A percentile compares a stretch with the other conserved stretches of the same genome.
These are phyloP conservation scores for Falco columbarius DNA, from an alignment of 2,797 vertebrate species.

Conservation along the genomic window DNA sequence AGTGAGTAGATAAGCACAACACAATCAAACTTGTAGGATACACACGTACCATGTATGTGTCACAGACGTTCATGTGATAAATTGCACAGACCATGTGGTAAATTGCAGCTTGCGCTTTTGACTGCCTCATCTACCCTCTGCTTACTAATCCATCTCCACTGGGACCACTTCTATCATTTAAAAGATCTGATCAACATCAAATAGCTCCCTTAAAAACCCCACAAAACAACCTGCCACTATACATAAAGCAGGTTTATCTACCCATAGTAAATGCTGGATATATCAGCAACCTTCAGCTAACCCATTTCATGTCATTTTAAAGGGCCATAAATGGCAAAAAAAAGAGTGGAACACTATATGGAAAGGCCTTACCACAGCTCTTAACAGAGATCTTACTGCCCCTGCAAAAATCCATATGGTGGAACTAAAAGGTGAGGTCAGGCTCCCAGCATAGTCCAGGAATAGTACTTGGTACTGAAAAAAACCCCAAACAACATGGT, in stretches of 20 bases:
- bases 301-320: neutral
- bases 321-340: slow-evolving; percentile 3
- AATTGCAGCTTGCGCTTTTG: slow-evolving; percentile 53
- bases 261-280: slow-evolving; percentile 2
- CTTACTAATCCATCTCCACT: slow-evolving; percentile 56
- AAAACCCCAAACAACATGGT: too few species aligned
- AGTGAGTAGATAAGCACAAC: neutral
- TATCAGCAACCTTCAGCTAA: slow-evolving; percentile 25
- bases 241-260: slow-evolving; percentile 32
- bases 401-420: neutral
- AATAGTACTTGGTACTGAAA: neutral
- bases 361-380: neutral
- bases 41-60: neutral
- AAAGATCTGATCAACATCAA: slow-evolving; percentile 59
- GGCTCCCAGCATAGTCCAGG: neutral
- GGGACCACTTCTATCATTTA: slow-evolving; percentile 53
- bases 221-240: slow-evolving; percentile 14
- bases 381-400: neutral
- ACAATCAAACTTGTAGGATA: slow-evolving; percentile 29
- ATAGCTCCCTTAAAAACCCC: neutral
- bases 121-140: slow-evolving; percentile 56
- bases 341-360: neutral
- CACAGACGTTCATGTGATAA: slow-evolving; percentile 48
- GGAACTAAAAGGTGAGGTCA: neutral
- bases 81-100: slow-evolving; percentile 61